phyloP scores from a whole-genome alignment of 2,797 vertebrate genomes.

The Neostethus bicornis region DNA sequence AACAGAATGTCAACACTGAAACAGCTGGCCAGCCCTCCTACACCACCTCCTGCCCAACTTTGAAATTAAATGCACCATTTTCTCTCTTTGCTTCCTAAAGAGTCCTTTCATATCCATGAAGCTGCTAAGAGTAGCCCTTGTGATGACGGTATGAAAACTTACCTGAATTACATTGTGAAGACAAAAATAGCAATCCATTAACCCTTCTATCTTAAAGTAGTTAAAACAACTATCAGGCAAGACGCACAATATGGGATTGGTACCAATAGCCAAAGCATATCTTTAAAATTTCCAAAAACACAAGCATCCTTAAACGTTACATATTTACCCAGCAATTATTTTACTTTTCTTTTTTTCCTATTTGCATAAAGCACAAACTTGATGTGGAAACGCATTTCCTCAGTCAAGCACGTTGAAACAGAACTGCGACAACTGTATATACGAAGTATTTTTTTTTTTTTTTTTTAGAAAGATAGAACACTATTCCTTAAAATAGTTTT shows the following conservation, averaged over 20 bases:
- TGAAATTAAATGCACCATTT: constrained; percentile 64
- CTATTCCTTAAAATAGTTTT: constrained; percentile 73
- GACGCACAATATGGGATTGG: constrained; percentile 72
- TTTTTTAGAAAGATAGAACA: constrained; percentile 77
- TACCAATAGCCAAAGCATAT: constrained; percentile 64
- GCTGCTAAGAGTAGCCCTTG: constrained; percentile 82
- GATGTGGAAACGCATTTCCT: constrained; percentile 64
- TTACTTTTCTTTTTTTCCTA: constrained; percentile 69
- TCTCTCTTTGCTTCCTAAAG: constrained; percentile 57
- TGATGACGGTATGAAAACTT: constrained; percentile 82
- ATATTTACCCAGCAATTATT: constrained; percentile 69
- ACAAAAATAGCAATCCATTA: constrained; percentile 61
- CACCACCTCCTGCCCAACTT: not conserved
- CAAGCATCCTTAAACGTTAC: constrained; percentile 70
- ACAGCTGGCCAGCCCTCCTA: not conserved
- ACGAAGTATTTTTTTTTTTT: constrained; percentile 73
- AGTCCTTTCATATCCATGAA: constrained; percentile 62
- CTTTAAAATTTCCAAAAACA: constrained; percentile 57
- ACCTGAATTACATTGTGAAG: constrained; percentile 81
- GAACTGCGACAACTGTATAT: constrained; percentile 71
- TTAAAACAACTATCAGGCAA: constrained; percentile 68
- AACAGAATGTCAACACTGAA: constrained; percentile 40
- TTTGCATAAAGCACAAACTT: constrained; percentile 79
- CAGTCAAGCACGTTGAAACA: constrained; percentile 68
- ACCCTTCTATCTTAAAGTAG: constrained; percentile 65